Base-by-base conservation (phyloP, 2,113 vertebrate genomes). In the Baryphthengus martii region DNA sequence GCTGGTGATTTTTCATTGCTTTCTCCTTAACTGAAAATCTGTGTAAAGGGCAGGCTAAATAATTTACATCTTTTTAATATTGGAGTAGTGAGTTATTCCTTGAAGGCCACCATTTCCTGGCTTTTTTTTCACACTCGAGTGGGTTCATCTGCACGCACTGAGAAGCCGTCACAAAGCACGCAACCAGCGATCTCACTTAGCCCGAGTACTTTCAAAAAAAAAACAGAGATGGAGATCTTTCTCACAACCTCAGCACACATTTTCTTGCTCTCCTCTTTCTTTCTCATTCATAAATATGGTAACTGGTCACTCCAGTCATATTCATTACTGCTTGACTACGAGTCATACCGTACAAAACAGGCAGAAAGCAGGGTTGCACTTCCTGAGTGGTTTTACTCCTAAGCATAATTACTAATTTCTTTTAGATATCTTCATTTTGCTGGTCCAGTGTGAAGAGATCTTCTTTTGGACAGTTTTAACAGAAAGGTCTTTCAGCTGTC, bases 61-160 rank as follows among this genome's bases (percentile, higher is more conserved):
- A 98, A 97, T 97, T 98, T 90, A 98, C 55, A 81, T n/a, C 4
- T 93, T 91, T 95, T 98, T 97, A 98, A 97, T 97, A 96, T 91
- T 97, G 79, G 89, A 98, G 95, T 81, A 88, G 77, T 10, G 28
- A 96, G 94, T 85, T 97, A 95, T 91, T 97, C 97, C 97, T 97
- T 73, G 42, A 97, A 97, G 97, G 44, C 93, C 74, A 85, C 63
- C 79, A 49, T 97, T 97, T 97, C 76, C 75, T 93, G 88, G 67
- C 80, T 92, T 83, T 87, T 93, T 95, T 93, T 96, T 92, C 92
- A 88, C 42, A 89, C 97, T 70, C 11, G 16, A 90, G 13, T 44
- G 49, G 61, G 47, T 89, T 91, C 74, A 55, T 88, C 58, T 89
- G 82, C 63, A 66, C 80, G 72, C 62, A 77, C 70, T 2, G 11